Evolutionary conservation across 2,888 invertebrate species (phyloP).

Genomic region (Cerastis leucographa): DNA sequence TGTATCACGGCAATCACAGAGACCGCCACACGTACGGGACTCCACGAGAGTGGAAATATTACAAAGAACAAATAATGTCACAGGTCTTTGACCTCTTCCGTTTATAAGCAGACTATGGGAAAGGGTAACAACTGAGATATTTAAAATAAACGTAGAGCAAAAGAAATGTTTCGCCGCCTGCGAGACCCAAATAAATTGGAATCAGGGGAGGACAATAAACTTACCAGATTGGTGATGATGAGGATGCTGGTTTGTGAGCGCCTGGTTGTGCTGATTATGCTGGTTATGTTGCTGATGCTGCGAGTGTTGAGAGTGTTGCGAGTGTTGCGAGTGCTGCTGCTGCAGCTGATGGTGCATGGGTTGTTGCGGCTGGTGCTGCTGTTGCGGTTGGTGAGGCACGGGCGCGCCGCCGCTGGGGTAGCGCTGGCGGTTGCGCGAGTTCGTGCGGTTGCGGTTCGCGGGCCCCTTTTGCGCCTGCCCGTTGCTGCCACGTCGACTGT

Average conservation of each 20-base stretch:
- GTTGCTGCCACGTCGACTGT: constrained; percentile 82
- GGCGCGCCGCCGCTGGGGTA: constrained; percentile 78
- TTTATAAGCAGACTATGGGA: no score
- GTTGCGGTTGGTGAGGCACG: constrained; percentile 72
- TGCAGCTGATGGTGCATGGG: constrained; percentile 73
- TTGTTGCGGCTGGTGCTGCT: constrained; percentile 74
- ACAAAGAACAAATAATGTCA: no score
- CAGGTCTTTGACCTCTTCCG: no score
- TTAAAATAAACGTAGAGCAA: no score
- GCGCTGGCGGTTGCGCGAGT: constrained; percentile 79
- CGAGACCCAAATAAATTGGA: no score
- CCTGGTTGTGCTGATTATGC: constrained; percentile 78
- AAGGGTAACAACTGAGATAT: no score
- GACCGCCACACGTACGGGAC: no score
- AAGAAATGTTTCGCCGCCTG: no score
- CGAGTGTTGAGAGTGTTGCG: constrained; percentile 76
- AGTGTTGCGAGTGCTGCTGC: constrained; percentile 76
- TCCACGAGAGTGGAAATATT: no score
- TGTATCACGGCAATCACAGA: not conserved
- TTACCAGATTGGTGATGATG: constrained; percentile 78
- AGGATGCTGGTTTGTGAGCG: constrained; percentile 68
- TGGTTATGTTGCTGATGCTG: constrained; percentile 75
- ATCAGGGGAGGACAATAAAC: constrained; percentile 17
- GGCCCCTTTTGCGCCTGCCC: constrained; percentile 74
- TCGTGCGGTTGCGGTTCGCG: constrained; percentile 76